These are phyloP conservation scores for Gryllus bimaculatus DNA, from an alignment of 1,140 invertebrate species.

Conservation along the genomic window DNA sequence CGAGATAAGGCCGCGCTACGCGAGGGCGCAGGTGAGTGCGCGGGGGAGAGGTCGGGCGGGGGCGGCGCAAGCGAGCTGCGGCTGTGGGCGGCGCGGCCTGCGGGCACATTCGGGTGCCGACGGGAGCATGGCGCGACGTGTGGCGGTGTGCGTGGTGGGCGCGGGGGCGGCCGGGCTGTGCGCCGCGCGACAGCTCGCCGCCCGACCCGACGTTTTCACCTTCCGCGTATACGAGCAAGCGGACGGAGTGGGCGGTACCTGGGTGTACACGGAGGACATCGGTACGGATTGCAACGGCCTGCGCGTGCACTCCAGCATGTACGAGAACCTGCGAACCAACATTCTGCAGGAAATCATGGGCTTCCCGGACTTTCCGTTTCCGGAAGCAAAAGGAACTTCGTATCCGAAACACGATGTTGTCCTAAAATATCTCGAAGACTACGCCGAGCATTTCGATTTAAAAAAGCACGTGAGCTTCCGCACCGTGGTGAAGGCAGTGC, in stretches of 20 bases:
- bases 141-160: slow-evolving; percentile 59
- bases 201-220: slow-evolving; percentile 32
- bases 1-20: no score
- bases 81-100: no score
- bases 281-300: not conserved
- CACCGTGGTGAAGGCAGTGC: not conserved
- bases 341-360: not conserved
- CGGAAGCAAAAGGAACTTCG: not conserved
- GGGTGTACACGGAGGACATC: no score
- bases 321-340: not conserved
- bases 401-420: not conserved
- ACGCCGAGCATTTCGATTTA: not conserved
- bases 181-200: slow-evolving; percentile 47
- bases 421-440: not conserved
- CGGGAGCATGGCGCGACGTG: slow-evolving; percentile 16
- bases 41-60: no score
- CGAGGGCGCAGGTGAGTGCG: no score
- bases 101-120: no score
- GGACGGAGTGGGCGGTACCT: no score
- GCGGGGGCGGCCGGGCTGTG: slow-evolving; percentile 69
- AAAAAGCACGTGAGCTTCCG: no score
- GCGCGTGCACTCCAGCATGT: not conserved
- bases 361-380: not conserved
- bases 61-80: no score
- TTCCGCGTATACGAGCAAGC: slow-evolving; percentile 54